Conservation (phyloP, 2,113 vertebrate genomes). For the Nerophis ophidion region DNA sequence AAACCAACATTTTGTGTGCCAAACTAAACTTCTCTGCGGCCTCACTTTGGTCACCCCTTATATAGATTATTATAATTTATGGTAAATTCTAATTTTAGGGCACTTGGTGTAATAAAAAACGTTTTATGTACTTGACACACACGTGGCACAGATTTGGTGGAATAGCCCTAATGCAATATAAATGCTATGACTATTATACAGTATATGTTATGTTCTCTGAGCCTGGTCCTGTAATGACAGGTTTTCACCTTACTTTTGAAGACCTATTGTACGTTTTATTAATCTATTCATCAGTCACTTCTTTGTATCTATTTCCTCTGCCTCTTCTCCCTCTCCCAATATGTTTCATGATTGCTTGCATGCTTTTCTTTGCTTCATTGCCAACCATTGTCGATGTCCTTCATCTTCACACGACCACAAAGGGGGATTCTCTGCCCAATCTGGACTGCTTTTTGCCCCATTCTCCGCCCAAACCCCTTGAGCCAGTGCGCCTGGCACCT, state of each 20-base stretch:
- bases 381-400: slow-evolving; percentile 27
- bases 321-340: slow-evolving; percentile 32
- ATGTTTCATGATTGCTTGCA: slow-evolving; percentile 40
- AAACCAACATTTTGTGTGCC: too few species aligned
- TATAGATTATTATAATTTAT: too few species aligned
- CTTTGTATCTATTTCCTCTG: slow-evolving; percentile 35
- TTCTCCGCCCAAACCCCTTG: slow-evolving; percentile 66
- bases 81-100: too few species aligned
- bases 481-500: slow-evolving; percentile 75
- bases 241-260: slow-evolving; percentile 13
- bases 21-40: too few species aligned
- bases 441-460: slow-evolving; percentile 77
- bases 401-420: slow-evolving; percentile 59
- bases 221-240: slow-evolving; percentile 15
- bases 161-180: too few species aligned
- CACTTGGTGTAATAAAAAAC: too few species aligned
- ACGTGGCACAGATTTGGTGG: too few species aligned
- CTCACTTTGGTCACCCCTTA: too few species aligned
- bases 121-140: too few species aligned
- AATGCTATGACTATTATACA: background rate
- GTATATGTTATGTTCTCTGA: slow-evolving; percentile 9
- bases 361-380: slow-evolving; percentile 21
- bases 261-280: slow-evolving; percentile 22
- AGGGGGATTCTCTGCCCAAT: slow-evolving; percentile 79
- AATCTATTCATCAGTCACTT: slow-evolving; percentile 41